These are phyloP conservation scores for Periophthalmus modestus DNA, from an alignment of 2,113 vertebrate species.

Conservation along the genomic window DNA sequence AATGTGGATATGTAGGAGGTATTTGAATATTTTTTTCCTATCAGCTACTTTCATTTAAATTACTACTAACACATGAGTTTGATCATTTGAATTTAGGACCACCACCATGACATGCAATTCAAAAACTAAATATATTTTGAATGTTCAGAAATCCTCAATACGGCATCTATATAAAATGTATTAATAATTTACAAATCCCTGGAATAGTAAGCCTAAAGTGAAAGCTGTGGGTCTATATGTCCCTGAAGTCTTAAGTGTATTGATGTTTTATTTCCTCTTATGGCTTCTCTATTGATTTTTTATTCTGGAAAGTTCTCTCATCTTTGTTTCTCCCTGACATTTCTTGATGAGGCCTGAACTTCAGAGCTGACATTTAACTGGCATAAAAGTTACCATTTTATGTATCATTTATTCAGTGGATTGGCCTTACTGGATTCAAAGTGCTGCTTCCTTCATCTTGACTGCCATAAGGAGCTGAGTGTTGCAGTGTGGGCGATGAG, in stretches of 20 bases:
- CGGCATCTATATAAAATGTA: neutral
- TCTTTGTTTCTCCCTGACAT: constrained; percentile 25
- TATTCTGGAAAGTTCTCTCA: constrained; percentile 8
- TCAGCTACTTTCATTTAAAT: neutral
- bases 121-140: too few relatives aligned
- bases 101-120: too few relatives aligned
- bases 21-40: neutral
- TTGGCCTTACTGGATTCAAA: constrained; percentile 9
- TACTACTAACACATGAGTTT: neutral
- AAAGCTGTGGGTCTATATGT: neutral
- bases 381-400: constrained; percentile 29
- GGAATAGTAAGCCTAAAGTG: neutral
- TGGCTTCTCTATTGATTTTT: constrained; percentile 13
- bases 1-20: neutral
- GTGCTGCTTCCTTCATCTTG: constrained; percentile 5
- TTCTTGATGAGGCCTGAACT: constrained; percentile 31
- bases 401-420: constrained; percentile 32
- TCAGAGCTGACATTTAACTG: constrained; percentile 42
- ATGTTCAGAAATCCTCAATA: too few relatives aligned
- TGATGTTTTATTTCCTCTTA: neutral
- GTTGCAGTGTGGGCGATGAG: constrained; percentile 3
- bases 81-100: too few relatives aligned
- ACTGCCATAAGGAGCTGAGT: constrained; percentile 23
- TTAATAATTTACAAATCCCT: neutral
- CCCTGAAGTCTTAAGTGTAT: neutral